Evolutionary conservation across 1,140 invertebrate species (phyloP), one percentile per base, ranked within the genome.

Genomic region (Cardiocondyla obscurior): DNA sequence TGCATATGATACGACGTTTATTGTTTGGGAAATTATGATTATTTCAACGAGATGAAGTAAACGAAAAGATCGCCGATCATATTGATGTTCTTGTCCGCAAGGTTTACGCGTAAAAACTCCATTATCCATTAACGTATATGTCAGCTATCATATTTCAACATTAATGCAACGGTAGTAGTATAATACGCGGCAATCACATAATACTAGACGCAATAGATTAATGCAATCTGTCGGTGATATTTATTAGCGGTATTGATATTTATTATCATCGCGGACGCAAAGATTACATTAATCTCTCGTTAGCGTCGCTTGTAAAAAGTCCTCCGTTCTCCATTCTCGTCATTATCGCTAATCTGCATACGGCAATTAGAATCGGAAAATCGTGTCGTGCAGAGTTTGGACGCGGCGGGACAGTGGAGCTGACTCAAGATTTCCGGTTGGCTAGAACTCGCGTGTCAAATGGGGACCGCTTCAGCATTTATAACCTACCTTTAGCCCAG

Each of bases 181-280:
- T 64, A 49, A 64, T 58, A 51, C 33, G n/a, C n/a, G 22, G 22
- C 69, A 72, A 22, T 39, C 22, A 39, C 28, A 55, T 49, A 49
- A 64, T 39, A 42, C 36, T n/a, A 55, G 39, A 30, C 8, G 28
- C 42, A 16, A 76, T 42, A 36, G 73, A 76, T 76, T 64, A 76
- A 76, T 76, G 73, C 58, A 76, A 62, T 36, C 42, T 30, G 30
- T 64, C 57, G 72, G 22, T 19, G 30, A 64, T 76, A 76, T 76
- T 76, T 76, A 76, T 76, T 64, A 64, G 44, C 44, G 39, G 19
- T 58, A 76, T 64, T 49, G 57, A 76, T 25, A 76, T 76, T 76
- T 76, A 76, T 76, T 76, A 76, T 76, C 44, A 22, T 42, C 42
- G n/a, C n/a, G 39, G 42, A 44, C 44, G 12, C 36, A 7, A 64